Percentiles rank a stretch among this genome's conserved stretches.
Conservation (phyloP, 2,113 vertebrate species). For the Mungos mungo region DNA sequence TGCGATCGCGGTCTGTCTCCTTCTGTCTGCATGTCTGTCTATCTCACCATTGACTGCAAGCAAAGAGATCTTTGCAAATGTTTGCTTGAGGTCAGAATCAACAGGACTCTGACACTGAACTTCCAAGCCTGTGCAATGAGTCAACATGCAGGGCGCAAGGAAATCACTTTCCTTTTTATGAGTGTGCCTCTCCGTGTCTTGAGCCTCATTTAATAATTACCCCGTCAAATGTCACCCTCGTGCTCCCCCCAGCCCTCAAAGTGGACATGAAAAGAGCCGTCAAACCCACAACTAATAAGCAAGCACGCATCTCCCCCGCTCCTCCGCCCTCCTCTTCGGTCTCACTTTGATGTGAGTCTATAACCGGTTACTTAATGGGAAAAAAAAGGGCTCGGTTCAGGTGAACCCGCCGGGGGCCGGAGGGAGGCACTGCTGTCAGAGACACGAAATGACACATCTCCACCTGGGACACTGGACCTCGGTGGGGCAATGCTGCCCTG, state of each 20-base stretch:
- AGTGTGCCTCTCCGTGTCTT: neutral
- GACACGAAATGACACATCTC: neutral
- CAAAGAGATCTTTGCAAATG: neutral
- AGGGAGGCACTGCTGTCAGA: constrained; percentile 67
- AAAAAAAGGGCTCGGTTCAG: constrained; percentile 70
- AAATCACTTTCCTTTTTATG: neutral
- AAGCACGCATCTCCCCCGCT: fast-evolving
- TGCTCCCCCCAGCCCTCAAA: neutral
- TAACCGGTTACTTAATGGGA: constrained; percentile 73
- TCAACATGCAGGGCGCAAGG: fast-evolving
- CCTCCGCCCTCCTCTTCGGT: fast-evolving
- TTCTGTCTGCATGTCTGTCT: neutral
- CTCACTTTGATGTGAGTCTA: constrained; percentile 68
- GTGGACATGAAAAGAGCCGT: neutral
- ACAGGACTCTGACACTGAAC: neutral
- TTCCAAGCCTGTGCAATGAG: neutral
- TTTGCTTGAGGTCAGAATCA: too few relatives aligned
- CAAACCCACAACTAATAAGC: neutral
- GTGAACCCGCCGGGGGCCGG: constrained; percentile 67
- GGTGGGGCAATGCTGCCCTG: constrained; percentile 53
- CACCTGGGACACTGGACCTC: constrained; percentile 59
- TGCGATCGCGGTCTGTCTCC: fast-evolving
- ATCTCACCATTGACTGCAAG: fast-evolving
- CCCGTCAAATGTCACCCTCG: fast-evolving
- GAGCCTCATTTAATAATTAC: neutral